phyloP scores from a whole-genome alignment of 2,888 invertebrate genomes.

The Cryptus armator region DNA sequence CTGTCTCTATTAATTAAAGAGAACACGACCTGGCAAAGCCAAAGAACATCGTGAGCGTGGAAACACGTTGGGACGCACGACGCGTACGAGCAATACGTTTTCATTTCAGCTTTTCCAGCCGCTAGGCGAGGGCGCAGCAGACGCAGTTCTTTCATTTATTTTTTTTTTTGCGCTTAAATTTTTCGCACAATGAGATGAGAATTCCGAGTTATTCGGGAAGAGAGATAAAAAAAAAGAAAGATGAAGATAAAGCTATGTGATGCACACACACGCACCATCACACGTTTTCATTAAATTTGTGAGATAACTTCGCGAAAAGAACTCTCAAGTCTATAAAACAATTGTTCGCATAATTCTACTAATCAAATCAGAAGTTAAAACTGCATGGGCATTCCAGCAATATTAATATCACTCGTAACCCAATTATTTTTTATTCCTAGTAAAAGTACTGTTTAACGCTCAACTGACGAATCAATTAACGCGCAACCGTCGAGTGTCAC shows the following conservation, averaged over 20 bases:
- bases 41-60: neutral
- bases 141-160: neutral
- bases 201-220: conserved; percentile 16
- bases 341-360: neutral
- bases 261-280: neutral
- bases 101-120: conserved; percentile 44
- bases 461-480: neutral
- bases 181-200: conserved; percentile 18
- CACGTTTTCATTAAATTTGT: conserved; percentile 53
- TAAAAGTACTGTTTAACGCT: neutral
- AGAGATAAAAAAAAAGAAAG: neutral
- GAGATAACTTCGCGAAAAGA: conserved; percentile 20
- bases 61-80: conserved; percentile 30
- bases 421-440: neutral
- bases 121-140: neutral
- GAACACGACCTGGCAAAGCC: conserved; percentile 23
- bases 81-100: conserved; percentile 49
- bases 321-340: neutral
- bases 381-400: no score
- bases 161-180: neutral
- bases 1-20: conserved; percentile 46
- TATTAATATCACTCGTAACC: neutral
- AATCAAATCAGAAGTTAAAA: neutral
- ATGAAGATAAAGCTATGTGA: conserved; percentile 33
- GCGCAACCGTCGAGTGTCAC: neutral